Conservation (phyloP, 2,797 vertebrate species). For the Buceros bicornis region DNA sequence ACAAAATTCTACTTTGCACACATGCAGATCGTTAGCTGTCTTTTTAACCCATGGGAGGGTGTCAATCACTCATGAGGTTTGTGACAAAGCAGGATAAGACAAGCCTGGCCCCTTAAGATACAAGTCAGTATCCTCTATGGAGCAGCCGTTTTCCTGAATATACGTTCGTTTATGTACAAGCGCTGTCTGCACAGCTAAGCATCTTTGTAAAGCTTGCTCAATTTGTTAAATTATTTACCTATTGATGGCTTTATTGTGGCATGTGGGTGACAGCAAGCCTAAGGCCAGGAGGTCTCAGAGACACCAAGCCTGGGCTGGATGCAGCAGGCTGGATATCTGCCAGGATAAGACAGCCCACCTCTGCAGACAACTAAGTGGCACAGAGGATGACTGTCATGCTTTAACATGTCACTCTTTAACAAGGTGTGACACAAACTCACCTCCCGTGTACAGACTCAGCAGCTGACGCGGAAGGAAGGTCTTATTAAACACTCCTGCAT, state of each 20-base stretch:
- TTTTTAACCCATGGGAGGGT: not conserved
- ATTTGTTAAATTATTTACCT: slow-evolving; percentile 35
- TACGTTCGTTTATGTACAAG: not conserved
- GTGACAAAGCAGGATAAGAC: not conserved
- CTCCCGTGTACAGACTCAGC: not conserved
- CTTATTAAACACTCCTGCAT: not conserved
- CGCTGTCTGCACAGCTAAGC: not conserved
- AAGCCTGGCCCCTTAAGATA: not conserved
- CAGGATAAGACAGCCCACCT: not conserved
- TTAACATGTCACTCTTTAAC: not conserved
- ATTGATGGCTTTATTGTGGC: not conserved
- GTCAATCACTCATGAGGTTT: not conserved
- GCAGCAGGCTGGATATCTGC: not conserved
- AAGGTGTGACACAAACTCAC: slow-evolving; percentile 3
- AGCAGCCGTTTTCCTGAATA: not conserved
- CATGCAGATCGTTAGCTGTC: not conserved
- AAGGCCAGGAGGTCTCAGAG: not conserved
- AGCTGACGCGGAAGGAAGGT: not conserved
- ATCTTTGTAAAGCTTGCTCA: not conserved
- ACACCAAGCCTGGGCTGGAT: not conserved
- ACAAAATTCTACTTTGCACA: not conserved
- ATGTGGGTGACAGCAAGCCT: not conserved
- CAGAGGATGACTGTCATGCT: not conserved
- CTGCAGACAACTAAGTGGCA: not conserved
- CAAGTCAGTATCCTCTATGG: not conserved